phyloP scores from a whole-genome alignment of 2,888 invertebrate genomes.

The Drosophila fulvimacula region DNA sequence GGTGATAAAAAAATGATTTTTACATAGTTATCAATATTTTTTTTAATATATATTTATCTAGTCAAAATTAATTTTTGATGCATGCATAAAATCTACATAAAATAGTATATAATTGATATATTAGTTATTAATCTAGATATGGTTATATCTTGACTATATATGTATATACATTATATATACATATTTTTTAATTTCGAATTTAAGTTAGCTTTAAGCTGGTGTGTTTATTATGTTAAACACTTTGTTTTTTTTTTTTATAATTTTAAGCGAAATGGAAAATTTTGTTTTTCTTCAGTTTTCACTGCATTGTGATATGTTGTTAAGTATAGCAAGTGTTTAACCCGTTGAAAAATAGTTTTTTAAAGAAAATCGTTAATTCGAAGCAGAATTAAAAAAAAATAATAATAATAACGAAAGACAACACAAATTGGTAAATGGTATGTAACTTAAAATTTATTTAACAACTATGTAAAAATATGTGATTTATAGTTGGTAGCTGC shows the following conservation, averaged over 20 bases:
- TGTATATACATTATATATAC: background rate
- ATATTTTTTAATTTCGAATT: background rate
- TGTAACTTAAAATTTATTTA: conserved; percentile 53
- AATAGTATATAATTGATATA: background rate
- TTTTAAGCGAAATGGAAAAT: conserved; percentile 31
- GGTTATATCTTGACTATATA: background rate
- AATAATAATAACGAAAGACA: conserved; percentile 10
- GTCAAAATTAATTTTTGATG: background rate
- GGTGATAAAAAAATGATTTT: background rate
- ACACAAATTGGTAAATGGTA: conserved; percentile 58
- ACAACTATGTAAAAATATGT: conserved; percentile 4
- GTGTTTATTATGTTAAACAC: conserved; percentile 13
- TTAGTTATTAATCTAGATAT: background rate
- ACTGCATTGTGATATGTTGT: conserved; percentile 33
- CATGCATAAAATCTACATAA: background rate
- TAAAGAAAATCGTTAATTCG: conserved; percentile 8
- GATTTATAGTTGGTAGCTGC: conserved; percentile 9
- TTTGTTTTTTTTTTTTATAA: conserved; percentile 20
- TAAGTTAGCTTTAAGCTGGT: conserved; percentile 14
- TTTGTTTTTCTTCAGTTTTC: conserved; percentile 23
- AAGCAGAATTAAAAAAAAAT: conserved; percentile 18
- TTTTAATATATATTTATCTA: background rate
- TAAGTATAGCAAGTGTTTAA: conserved; percentile 40
- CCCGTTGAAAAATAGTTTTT: conserved; percentile 21
- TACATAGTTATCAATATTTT: background rate